Conservation (phyloP, 2,888 invertebrate genomes). For the Timandra comae region DNA sequence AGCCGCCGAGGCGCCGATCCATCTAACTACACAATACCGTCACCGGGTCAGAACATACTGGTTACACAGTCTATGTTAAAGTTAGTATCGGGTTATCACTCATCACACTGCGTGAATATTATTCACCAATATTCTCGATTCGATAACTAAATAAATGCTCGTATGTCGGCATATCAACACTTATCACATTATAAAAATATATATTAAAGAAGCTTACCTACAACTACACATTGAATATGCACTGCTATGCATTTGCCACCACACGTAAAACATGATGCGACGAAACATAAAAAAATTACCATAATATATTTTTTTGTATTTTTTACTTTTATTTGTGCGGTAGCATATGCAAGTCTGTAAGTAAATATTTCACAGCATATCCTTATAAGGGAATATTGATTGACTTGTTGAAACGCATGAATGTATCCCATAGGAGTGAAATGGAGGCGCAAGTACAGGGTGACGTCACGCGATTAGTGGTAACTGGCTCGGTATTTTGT, state of each 20-base stretch:
- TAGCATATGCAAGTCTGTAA: constrained; percentile 68
- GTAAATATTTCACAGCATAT: constrained; percentile 64
- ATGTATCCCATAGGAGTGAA: constrained; percentile 46
- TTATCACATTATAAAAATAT: constrained; percentile 77
- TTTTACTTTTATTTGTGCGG: constrained; percentile 66
- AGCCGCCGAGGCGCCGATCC: constrained; percentile 69
- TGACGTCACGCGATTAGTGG: constrained; percentile 44
- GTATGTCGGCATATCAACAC: constrained; percentile 72
- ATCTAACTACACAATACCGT: constrained; percentile 28
- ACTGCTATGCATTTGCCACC: constrained; percentile 71
- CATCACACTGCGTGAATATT: constrained; percentile 50
- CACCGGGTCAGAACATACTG: constrained; percentile 2
- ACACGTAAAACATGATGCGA: constrained; percentile 59
- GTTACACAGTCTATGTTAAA: background rate
- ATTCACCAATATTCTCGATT: constrained; percentile 41
- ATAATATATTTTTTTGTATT: constrained; percentile 44
- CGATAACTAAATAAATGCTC: constrained; percentile 73
- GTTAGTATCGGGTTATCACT: constrained; percentile 42
- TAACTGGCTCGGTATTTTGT: constrained; percentile 71
- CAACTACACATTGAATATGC: constrained; percentile 70
- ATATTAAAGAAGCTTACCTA: constrained; percentile 74
- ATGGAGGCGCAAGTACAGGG: constrained; percentile 30
- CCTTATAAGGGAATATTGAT: constrained; percentile 47
- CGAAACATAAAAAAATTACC: constrained; percentile 24
- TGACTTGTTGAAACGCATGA: constrained; percentile 42